Percentiles rank a stretch among this genome's conserved stretches.
phyloP scores from a whole-genome alignment of 2,888 invertebrate species.

The Trachelus tabidus region DNA sequence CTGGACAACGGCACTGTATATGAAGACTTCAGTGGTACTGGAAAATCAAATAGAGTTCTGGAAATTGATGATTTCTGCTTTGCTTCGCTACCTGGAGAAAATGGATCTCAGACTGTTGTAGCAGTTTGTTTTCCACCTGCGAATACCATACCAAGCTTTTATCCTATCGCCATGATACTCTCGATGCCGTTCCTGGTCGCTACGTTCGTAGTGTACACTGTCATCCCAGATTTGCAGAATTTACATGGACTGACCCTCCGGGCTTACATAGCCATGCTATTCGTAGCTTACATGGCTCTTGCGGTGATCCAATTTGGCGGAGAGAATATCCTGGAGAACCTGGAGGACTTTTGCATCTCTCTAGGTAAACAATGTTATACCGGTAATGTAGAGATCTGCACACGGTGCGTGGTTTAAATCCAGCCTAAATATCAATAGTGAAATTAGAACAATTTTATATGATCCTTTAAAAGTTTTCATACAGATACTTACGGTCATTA shows the following conservation, averaged over 20 bases:
- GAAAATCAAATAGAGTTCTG: slow-evolving; percentile 24
- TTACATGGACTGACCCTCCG: slow-evolving; percentile 55
- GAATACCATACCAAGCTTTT: slow-evolving; percentile 3
- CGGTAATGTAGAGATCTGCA: background rate
- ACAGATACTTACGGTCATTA: background rate
- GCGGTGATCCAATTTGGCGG: slow-evolving; percentile 39
- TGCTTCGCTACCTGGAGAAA: slow-evolving; percentile 25
- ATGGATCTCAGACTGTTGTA: slow-evolving; percentile 21
- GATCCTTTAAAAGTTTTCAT: background rate
- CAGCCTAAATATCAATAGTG: background rate
- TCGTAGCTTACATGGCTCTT: slow-evolving; percentile 48
- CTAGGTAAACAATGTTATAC: background rate
- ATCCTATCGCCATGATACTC: slow-evolving; percentile 31
- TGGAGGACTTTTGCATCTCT: background rate
- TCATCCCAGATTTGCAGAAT: slow-evolving; percentile 52
- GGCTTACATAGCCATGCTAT: slow-evolving; percentile 46
- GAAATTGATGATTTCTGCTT: slow-evolving; percentile 39
- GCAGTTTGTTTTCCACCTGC: slow-evolving; percentile 35
- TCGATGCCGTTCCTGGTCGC: slow-evolving; percentile 48
- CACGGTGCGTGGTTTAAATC: background rate
- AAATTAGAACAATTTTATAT: background rate
- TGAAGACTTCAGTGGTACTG: background rate
- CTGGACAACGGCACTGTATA: slow-evolving; percentile 43
- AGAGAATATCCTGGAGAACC: background rate
- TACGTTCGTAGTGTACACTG: slow-evolving; percentile 52